Evolutionary conservation across 2,113 vertebrate genomes (phyloP), one percentile per base, ranked within the genome.

Genomic region (Polypterus senegalus): DNA sequence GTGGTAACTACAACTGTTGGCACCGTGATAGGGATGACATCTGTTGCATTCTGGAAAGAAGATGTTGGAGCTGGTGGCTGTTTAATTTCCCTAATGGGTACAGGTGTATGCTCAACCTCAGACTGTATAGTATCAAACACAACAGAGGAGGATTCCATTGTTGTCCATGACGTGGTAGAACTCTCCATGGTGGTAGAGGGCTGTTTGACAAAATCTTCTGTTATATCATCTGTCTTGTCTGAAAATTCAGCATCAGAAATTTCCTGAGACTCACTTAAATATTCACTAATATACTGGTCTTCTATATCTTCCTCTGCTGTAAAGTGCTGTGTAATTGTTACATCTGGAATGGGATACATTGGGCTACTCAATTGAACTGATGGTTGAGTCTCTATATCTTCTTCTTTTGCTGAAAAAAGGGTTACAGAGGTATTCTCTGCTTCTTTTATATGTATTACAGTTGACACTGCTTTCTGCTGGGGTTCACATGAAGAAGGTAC

Each of bases 321-420:
- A 73, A 97, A 98, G 74, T 97, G 97, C 59, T 94, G 94, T 9
- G 95, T 99, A 77, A 99, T 97, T 80, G 90, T 97, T 66, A 99
- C 90, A 75, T 99, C 94, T 69, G 96, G 96, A 79, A 99, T 97
- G 56, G 93, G 92, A 61, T 91, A 90, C 46, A 90, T 77, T 67
- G 86, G 55, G 59, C 88, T 92, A 70, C 76, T 87, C 5, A 77
- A 75, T 49, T 82, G 73, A 68, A 7, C 49, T n/a, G 47, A 58
- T 27, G 27, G 27, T 27, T 27, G 27, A 27, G 27, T 27, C 27
- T 27, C 27, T 27, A 27, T 27, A 27, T 27, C 27, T 27, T 27
- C 27, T 27, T 27, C 27, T 27, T 27, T 27, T 27, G 74, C 72
- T 8, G 83, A 85, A 66, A 79, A 71, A 70, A 80, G 68, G 27